Percentiles rank a stretch among this genome's conserved stretches.
Evolutionary conservation across 2,888 invertebrate genomes (phyloP).

Genomic region (Trilocha varians): DNA sequence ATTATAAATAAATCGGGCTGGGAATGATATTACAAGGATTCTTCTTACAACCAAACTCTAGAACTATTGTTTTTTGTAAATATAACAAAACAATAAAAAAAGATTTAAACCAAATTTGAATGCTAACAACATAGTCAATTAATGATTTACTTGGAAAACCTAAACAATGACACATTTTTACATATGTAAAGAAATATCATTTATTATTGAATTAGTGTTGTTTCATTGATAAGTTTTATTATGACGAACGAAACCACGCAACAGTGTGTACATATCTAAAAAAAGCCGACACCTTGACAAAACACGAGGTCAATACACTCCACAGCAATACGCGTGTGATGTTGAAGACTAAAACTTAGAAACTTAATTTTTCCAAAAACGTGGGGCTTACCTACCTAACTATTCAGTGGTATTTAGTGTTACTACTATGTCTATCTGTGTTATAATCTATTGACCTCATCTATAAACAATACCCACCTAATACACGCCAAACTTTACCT

Average conservation of each 20-base stretch:
- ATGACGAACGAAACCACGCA: slow-evolving; percentile 54
- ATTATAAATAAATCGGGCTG: too few relatives aligned
- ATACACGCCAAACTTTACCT: not conserved
- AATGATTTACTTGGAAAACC: too few relatives aligned
- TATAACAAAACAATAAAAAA: too few relatives aligned
- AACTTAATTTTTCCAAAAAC: not conserved
- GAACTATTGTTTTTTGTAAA: too few relatives aligned
- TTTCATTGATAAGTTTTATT: slow-evolving; percentile 6
- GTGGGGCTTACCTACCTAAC: not conserved
- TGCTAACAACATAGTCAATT: too few relatives aligned
- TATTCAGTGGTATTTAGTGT: not conserved
- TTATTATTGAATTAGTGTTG: not conserved
- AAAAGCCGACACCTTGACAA: slow-evolving; percentile 74
- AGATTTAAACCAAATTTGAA: too few relatives aligned
- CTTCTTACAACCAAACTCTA: too few relatives aligned
- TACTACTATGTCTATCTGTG: not conserved
- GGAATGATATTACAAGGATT: too few relatives aligned
- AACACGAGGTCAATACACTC: slow-evolving; percentile 74
- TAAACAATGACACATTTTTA: too few relatives aligned
- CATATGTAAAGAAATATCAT: too few relatives aligned
- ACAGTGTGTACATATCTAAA: slow-evolving; percentile 67
- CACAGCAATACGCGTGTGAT: slow-evolving; percentile 65
- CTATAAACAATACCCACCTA: not conserved
- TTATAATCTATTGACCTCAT: not conserved
- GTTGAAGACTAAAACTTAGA: slow-evolving; percentile 27